These are phyloP conservation scores for Anabacerthia variegaticeps DNA, from an alignment of 2,797 vertebrate species.

Conservation along the genomic window DNA sequence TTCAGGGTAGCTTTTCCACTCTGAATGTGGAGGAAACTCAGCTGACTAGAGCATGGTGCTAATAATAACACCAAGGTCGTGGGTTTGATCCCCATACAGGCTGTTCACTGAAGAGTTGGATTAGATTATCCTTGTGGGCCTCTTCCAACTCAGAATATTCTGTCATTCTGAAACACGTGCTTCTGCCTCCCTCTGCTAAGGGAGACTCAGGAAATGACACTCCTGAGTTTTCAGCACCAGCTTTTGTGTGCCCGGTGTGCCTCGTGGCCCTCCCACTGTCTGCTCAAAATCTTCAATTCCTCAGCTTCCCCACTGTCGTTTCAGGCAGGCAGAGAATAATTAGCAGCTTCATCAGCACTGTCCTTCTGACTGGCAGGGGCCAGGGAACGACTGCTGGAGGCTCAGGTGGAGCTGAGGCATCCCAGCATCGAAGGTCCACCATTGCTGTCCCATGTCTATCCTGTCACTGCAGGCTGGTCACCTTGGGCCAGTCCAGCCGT, in stretches of 20 bases:
- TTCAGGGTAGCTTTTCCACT: background rate
- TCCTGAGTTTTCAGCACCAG: background rate
- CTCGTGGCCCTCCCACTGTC: background rate
- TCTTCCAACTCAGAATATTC: background rate
- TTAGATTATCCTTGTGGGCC: background rate
- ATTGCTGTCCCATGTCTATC: accelerated
- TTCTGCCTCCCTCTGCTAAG: background rate
- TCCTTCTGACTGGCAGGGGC: background rate
- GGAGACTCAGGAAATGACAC: background rate
- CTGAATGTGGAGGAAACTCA: background rate
- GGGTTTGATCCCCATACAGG: background rate
- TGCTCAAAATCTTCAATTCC: background rate
- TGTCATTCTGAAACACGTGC: background rate
- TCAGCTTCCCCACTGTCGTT: background rate
- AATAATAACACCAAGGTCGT: background rate
- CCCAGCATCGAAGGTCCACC: accelerated
- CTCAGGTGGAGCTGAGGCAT: background rate
- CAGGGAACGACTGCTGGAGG: background rate
- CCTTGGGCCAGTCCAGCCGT: background rate
- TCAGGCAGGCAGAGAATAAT: background rate
- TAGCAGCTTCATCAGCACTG: background rate
- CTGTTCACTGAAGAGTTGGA: background rate
- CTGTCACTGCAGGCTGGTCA: background rate
- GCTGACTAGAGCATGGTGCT: background rate
- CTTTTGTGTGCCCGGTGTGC: background rate